phyloP scores from a whole-genome alignment of 2,113 vertebrate genomes.

The Charina bottae region DNA sequence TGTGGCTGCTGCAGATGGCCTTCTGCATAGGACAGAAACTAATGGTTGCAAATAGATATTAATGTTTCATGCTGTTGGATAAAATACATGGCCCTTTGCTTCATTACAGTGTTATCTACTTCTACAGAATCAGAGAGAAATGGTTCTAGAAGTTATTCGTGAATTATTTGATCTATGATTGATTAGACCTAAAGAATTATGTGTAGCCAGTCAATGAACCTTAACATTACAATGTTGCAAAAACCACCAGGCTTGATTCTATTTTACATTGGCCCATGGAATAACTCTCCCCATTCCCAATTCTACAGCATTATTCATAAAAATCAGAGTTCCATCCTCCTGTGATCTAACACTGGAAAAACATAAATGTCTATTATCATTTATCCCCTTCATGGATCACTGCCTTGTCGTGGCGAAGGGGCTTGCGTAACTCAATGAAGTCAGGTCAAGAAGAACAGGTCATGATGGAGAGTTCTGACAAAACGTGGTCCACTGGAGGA shows the following conservation, averaged over 20 bases:
- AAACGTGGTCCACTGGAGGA: too few species aligned
- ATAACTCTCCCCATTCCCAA: background rate
- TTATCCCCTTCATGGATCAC: too few species aligned
- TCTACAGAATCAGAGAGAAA: background rate
- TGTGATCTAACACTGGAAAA: background rate
- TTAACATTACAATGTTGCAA: background rate
- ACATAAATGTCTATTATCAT: background rate
- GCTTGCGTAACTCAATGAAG: too few species aligned
- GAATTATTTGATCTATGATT: background rate
- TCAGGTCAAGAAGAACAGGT: too few species aligned
- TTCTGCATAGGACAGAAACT: background rate
- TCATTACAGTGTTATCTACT: background rate
- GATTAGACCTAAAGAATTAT: background rate
- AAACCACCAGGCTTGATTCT: background rate
- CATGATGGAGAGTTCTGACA: too few species aligned
- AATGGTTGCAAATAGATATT: background rate
- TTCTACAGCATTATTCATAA: background rate
- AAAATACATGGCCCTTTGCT: background rate
- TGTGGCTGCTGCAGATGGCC: background rate
- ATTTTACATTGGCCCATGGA: background rate
- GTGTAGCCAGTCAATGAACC: background rate
- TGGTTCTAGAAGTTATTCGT: background rate
- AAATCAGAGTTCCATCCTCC: background rate
- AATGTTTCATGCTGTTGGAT: background rate
- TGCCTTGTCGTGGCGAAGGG: too few species aligned